Conservation (phyloP, 2,113 vertebrate species). For the Elachura formosa region DNA sequence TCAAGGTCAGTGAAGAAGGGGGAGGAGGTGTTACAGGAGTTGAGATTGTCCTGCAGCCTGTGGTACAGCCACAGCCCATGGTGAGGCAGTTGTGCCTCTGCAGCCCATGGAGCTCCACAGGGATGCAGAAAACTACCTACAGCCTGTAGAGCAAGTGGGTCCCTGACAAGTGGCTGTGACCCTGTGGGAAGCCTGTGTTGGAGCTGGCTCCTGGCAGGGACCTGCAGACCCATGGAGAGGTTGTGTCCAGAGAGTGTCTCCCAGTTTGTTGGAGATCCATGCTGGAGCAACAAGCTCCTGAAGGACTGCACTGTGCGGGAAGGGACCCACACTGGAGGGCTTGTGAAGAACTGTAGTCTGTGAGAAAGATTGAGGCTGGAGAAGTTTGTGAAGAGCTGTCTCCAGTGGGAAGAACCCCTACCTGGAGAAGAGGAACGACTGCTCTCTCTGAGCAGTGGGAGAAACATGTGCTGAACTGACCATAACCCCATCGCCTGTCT, state of each 20-base stretch:
- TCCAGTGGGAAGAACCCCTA: background rate
- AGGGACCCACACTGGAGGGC: background rate
- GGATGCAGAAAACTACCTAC: background rate
- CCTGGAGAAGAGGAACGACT: background rate
- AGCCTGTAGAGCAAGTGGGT: background rate
- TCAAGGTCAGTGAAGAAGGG: background rate
- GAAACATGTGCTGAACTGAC: background rate
- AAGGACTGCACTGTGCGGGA: background rate
- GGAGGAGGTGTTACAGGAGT: background rate
- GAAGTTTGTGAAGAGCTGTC: background rate
- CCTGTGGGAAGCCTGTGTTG: background rate
- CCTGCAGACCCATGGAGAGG: background rate
- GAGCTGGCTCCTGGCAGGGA: background rate
- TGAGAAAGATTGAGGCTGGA: background rate
- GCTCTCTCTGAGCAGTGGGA: background rate
- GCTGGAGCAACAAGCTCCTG: background rate
- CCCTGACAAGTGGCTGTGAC: background rate
- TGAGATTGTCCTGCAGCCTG: background rate
- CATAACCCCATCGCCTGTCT: background rate
- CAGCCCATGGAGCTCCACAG: background rate
- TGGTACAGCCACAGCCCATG: background rate
- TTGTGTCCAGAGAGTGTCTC: background rate
- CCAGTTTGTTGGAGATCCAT: rapidly evolving
- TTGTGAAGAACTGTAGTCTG: background rate
- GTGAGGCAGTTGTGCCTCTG: background rate